These are phyloP conservation scores for Hyposmocoma kahamanoa DNA, from an alignment of 1,140 invertebrate species.

Conservation along the genomic window DNA sequence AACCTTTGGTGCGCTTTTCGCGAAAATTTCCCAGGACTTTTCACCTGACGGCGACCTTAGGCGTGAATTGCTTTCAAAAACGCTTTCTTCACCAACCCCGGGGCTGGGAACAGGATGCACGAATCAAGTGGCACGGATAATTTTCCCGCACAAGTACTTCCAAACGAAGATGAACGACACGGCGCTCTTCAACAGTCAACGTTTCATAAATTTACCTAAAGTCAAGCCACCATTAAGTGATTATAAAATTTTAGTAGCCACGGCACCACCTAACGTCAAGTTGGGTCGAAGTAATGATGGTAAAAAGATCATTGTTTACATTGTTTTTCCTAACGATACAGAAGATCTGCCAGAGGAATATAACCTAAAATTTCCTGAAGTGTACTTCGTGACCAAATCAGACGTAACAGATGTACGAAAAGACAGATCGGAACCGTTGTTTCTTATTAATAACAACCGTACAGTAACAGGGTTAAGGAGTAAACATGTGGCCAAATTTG, in stretches of 20 bases:
- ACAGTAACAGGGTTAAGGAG: conserved; percentile 50
- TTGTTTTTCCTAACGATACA: conserved; percentile 41
- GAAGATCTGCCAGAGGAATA: conserved; percentile 8
- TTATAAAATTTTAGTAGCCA: conserved; percentile 48
- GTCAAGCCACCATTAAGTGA: conserved; percentile 28
- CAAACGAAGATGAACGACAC: background rate
- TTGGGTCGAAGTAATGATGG: conserved; percentile 23
- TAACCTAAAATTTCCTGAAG: conserved; percentile 30
- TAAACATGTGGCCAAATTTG: conserved; percentile 39
- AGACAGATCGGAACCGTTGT: conserved; percentile 26
- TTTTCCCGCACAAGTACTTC: conserved; percentile 19
- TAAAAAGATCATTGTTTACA: conserved; percentile 36
- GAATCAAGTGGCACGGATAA: conserved; percentile 38
- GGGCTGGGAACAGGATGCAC: conserved; percentile 28
- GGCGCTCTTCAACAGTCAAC: background rate
- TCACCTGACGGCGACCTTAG: background rate
- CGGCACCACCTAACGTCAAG: conserved; percentile 38
- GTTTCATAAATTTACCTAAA: conserved; percentile 39
- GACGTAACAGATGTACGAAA: background rate
- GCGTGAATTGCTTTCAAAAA: conserved; percentile 16
- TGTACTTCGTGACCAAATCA: conserved; percentile 45
- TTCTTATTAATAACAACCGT: conserved; percentile 47
- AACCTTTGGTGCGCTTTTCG: conserved; percentile 29
- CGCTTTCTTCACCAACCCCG: conserved; percentile 17
- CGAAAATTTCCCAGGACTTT: conserved; percentile 37